phyloP scores from a whole-genome alignment of 1,140 invertebrate species.

The Caenorhabditis latens region DNA sequence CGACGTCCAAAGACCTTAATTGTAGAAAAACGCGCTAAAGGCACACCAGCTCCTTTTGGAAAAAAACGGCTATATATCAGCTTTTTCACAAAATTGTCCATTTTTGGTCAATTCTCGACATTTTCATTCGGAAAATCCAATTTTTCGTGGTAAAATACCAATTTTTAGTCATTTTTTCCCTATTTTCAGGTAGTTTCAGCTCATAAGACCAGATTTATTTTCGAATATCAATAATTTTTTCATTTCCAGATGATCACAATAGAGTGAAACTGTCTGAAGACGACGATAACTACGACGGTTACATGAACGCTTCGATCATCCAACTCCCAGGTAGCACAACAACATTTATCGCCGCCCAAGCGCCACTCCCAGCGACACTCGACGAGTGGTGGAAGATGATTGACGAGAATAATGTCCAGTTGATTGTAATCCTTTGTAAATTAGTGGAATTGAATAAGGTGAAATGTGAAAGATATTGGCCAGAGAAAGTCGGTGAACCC shows the following conservation, averaged over 20 bases:
- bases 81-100: too few relatives aligned
- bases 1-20: too few relatives aligned
- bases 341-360: constrained; percentile 64
- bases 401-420: constrained; percentile 55
- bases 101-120: too few relatives aligned
- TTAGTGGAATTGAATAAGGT: constrained; percentile 60
- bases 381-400: constrained; percentile 68
- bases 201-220: too few relatives aligned
- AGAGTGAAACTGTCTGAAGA: constrained; percentile 58
- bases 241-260: constrained; percentile 65
- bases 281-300: constrained; percentile 59
- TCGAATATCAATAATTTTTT: neutral
- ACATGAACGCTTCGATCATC: constrained; percentile 65
- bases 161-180: too few relatives aligned
- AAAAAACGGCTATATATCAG: too few relatives aligned
- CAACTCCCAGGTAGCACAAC: constrained; percentile 53
- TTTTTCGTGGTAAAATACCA: too few relatives aligned
- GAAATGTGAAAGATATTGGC: constrained; percentile 67
- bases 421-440: constrained; percentile 66
- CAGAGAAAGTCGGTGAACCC: constrained; percentile 34
- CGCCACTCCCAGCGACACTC: constrained; percentile 59
- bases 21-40: too few relatives aligned
- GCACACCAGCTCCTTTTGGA: too few relatives aligned
- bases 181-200: too few relatives aligned
- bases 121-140: too few relatives aligned